Conservation (phyloP, 2,888 invertebrate species). For the Alloplasta piceator region DNA sequence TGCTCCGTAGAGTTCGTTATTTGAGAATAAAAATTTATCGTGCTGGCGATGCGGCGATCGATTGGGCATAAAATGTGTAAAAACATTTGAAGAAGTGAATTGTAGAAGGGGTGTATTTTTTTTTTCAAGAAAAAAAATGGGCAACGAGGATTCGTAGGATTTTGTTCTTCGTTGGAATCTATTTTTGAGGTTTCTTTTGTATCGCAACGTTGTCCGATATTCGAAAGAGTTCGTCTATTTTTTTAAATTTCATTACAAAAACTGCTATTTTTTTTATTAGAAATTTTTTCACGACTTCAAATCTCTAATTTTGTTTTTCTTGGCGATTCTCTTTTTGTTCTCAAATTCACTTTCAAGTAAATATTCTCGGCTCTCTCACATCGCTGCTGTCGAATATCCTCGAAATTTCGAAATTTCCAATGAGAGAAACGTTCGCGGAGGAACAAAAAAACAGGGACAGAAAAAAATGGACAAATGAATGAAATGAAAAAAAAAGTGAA, state of each 20-base stretch:
- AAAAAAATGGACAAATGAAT: too few relatives aligned
- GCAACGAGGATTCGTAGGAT: slow-evolving; percentile 16
- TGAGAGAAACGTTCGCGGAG: slow-evolving; percentile 39
- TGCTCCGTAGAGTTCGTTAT: slow-evolving; percentile 36
- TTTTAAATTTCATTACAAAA: too few relatives aligned
- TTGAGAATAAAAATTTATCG: slow-evolving; percentile 17
- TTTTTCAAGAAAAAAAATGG: slow-evolving; percentile 8
- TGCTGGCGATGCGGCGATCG: slow-evolving; percentile 40
- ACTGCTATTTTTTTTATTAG: too few relatives aligned
- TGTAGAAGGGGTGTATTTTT: neutral
- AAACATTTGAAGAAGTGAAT: slow-evolving; percentile 22
- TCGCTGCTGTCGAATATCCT: slow-evolving; percentile 1
- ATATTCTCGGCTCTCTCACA: neutral
- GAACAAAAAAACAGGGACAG: slow-evolving; percentile 37
- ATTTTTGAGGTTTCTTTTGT: slow-evolving; percentile 15
- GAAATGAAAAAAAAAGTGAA: neutral
- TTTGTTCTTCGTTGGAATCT: slow-evolving; percentile 22
- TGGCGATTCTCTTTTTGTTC: neutral
- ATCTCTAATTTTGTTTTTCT: neutral
- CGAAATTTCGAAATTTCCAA: slow-evolving; percentile 21
- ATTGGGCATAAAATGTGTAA: slow-evolving; percentile 21
- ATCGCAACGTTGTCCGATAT: slow-evolving; percentile 5
- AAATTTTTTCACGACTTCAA: too few relatives aligned
- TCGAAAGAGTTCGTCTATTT: neutral
- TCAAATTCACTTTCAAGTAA: too few relatives aligned